Evolutionary conservation across 1,140 invertebrate genomes (phyloP), one percentile per base, ranked within the genome.

Genomic region (Drosophila suzukii): DNA sequence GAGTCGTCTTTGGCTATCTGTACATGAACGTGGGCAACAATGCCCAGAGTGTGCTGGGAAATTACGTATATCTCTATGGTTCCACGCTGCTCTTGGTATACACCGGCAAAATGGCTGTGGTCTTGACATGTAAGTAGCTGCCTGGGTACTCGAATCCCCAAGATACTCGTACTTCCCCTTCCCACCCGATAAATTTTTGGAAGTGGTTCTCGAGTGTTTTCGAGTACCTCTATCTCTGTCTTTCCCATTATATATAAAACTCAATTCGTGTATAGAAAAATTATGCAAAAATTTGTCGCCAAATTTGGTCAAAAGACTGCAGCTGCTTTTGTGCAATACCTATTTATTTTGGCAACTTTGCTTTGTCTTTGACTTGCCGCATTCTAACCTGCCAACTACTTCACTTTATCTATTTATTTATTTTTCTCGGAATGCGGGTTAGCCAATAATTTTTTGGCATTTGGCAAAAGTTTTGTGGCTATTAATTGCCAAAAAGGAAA

Each of bases 101-200:
- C 86, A 98, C 97, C 10, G 97, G 97, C 53, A 97, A 98, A 93
- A 98, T 98, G 97, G 97, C 97, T 4, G 98, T 98, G n/a, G 97
- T 97, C 46, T 93, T 98, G 70, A 97, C 97, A 58, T 98, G 97
- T 98, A 94, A 97, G 97, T 96, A 91, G 65, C 58, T 63, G 36
- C 47, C 38, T 49, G 30, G 32, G 30, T 54, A 62, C 60, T 38
- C n/a, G 2, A 30, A 55, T 41, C 44, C 46, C 54, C 49, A 30
- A 30, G 61, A 57, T 50, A 67, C n/a, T 10, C 15, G 15, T 8
- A 44, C 46, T 63, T 30, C 30, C 13, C 15, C 11, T 6, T 27
- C 41, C 20, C 43, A 10, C 44, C 17, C 36, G 13, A 5, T 43
- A 34, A 27, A 7, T 24, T 12, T 68, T 20, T 56, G 34, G 36